Evolutionary conservation across 2,113 vertebrate genomes (phyloP), one percentile per base, ranked within the genome.

Genomic region (Silurus asotus): DNA sequence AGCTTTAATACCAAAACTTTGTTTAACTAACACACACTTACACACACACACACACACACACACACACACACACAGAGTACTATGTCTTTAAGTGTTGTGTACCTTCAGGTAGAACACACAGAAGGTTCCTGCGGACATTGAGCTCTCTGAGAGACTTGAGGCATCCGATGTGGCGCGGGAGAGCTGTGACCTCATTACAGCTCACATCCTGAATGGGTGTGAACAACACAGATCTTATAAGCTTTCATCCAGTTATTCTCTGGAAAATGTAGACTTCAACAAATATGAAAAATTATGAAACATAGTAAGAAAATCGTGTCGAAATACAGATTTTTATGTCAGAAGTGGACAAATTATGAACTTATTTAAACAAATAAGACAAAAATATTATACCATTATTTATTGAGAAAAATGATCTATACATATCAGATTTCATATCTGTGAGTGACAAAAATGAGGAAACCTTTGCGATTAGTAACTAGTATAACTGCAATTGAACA

Each of bases 101-200:
- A 99, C 98, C 98, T 93, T 97, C 97, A 62, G 98, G 98, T 91
- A 99, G 95, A 88, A 97, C 95, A 80, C 96, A 96, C 56, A 99
- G 96, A 77, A 97, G 96, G 93, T 99, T 99, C 86, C 97, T 93
- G 81, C 97, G 94, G 9, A 99, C 95, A 76, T 98, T 99, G 53
- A 99, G 93, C 77, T 99, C 97, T 74, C 95, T 93, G 20, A 99
- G 92, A 81, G 95, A 95, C 93, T 95, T 96, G 87, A 99, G 92
- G 58, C 96, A 92, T n/a, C 97, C 96, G 82, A 99, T 96, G 90
- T 98, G 96, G 13, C 95, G 96, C 48, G 98, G 97, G 79, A 99
- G 94, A 84, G 94, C 92, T 8, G 96, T 96, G 93, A 99, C 96
- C 93, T 99, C 98, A 13, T 99, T 99, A 89, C 97, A 99, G 93